These are phyloP conservation scores for Murina feae DNA, from an alignment of 2,113 vertebrate species.

Conservation along the genomic window DNA sequence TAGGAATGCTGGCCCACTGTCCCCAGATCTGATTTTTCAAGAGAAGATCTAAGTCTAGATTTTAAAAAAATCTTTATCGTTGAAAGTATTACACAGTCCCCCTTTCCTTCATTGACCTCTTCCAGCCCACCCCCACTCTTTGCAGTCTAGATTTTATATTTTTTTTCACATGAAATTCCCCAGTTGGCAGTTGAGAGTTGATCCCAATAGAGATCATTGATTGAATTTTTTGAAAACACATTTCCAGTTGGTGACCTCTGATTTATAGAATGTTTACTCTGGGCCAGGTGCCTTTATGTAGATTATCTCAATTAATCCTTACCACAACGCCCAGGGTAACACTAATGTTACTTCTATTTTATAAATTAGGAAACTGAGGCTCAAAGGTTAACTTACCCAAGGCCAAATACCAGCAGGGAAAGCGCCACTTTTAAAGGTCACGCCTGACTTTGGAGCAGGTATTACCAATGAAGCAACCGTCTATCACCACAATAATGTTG, in stretches of 20 bases:
- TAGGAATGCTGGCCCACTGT: background rate
- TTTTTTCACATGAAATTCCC: background rate
- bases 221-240: background rate
- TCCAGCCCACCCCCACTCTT: no score
- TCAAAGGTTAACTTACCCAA: background rate
- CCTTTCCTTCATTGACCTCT: no score
- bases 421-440: background rate
- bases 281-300: background rate
- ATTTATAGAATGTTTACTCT: background rate
- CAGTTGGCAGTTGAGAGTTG: background rate
- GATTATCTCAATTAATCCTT: slow-evolving; percentile 2
- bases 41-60: background rate
- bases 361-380: background rate
- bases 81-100: no score
- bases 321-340: background rate
- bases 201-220: background rate
- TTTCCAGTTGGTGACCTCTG: background rate
- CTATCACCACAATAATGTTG: background rate
- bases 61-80: background rate
- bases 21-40: background rate
- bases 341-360: background rate
- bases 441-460: background rate
- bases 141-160: background rate
- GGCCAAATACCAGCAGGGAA: background rate
- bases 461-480: background rate